Evolutionary conservation across 2,888 invertebrate genomes (phyloP), one percentile per base, ranked within the genome.

Genomic region (Operophtera brumata): DNA sequence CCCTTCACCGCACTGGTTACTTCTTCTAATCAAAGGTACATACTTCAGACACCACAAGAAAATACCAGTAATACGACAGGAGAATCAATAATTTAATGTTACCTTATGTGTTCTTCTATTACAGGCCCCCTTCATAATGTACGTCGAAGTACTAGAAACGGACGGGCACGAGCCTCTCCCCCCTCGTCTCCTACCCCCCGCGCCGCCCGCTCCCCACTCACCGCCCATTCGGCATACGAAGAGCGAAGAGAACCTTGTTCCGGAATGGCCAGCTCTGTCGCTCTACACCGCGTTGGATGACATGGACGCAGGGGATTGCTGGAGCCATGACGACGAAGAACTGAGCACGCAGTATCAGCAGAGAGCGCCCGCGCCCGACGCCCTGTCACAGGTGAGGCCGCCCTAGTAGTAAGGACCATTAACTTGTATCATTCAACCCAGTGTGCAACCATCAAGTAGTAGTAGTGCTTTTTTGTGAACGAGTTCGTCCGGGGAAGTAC

Each of bases 311-410:
- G 94, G 93, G 43, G 96, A 93, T 82, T 96, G 94, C 68, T 99
- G 98, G 99, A 97, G 97, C 54, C 98, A 97, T 75, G 98, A 98
- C 73, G 98, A 99, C 70, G 98, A 98, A 77, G 98, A 98, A 69
- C 94, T 98, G 2, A 78, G 79, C 56, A 75, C 82, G 52, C 80
- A 81, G 58, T 87, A 86, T 56, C 71, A 78, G 9, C 70, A 77
- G 7, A 69, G 81, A 63, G 79, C 83, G 44, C 83, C 86, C 1
- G 86, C 87, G 47, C 88, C 89, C 1, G 90, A 90, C 54, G 82
- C 83, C 53, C 94, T 98, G 62, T 98, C 98, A 3, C 97, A 98
- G 91, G 94, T 98, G 26, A 41, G 35, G n/a, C 1, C n/a, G 6
- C 14, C 6, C 30, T 8, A 9, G n/a, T n/a, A n/a, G n/a, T n/a